Conservation (phyloP, 1,140 invertebrate genomes). For the Monochamus saltuarius region DNA sequence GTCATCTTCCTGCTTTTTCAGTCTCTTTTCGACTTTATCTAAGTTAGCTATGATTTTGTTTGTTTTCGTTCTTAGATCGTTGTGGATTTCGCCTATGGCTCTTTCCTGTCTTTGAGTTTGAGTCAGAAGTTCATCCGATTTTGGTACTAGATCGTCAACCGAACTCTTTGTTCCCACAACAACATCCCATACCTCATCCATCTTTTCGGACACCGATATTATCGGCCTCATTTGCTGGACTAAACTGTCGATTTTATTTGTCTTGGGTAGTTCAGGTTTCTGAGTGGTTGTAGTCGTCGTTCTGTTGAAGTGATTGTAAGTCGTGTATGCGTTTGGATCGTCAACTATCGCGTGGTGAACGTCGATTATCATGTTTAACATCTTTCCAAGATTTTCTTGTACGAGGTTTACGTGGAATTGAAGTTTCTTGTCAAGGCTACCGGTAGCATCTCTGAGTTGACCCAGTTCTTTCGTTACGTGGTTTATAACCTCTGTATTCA, state of each 20-base stretch:
- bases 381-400: constrained; percentile 75
- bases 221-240: constrained; percentile 79
- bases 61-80: constrained; percentile 76
- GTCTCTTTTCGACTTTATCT: constrained; percentile 77
- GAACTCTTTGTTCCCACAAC: constrained; percentile 84
- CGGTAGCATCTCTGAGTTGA: constrained; percentile 70
- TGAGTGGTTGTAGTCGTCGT: constrained; percentile 45
- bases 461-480: constrained; percentile 75
- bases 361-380: constrained; percentile 74
- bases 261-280: constrained; percentile 60
- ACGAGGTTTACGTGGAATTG: constrained; percentile 83
- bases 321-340: constrained; percentile 50
- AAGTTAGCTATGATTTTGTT: constrained; percentile 86
- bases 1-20: constrained; percentile 81
- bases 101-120: constrained; percentile 84
- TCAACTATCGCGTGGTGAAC: constrained; percentile 79
- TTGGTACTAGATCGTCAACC: constrained; percentile 79
- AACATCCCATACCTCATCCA: constrained; percentile 87
- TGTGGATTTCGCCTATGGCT: constrained; percentile 83
- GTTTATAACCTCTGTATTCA: constrained; percentile 74
- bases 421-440: constrained; percentile 76
- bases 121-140: constrained; percentile 79
- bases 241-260: constrained; percentile 75
- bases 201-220: constrained; percentile 81
- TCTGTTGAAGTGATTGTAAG: constrained; percentile 10